Percentiles rank a stretch among this genome's conserved stretches.
These are phyloP conservation scores for Sprattus sprattus DNA, from an alignment of 2,113 vertebrate genomes.

Conservation along the genomic window DNA sequence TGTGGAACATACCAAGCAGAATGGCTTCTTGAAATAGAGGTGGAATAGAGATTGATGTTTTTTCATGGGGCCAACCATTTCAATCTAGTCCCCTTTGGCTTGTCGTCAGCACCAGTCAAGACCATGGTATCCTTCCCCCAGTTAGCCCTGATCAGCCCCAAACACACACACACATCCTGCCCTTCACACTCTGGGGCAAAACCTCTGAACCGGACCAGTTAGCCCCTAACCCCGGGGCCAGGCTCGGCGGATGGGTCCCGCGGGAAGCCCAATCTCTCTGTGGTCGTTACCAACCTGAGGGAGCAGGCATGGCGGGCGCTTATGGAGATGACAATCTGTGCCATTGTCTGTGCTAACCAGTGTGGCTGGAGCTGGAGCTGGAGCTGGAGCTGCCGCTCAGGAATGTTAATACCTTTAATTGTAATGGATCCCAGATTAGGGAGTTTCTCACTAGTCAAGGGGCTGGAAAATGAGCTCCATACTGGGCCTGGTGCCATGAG, in stretches of 20 bases:
- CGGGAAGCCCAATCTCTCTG: constrained; percentile 10
- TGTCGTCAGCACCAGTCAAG: background rate
- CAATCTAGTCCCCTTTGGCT: background rate
- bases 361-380: constrained; percentile 19
- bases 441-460: constrained; percentile 11
- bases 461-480: constrained; percentile 12
- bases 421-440: constrained; percentile 21
- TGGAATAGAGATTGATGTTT: background rate
- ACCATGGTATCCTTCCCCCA: background rate
- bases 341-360: constrained; percentile 37
- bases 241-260: constrained; percentile 2
- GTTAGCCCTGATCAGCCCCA: background rate
- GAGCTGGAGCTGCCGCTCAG: constrained; percentile 15
- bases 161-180: background rate
- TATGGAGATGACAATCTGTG: constrained; percentile 28
- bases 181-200: background rate
- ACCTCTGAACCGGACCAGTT: background rate
- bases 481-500: background rate
- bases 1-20: no score
- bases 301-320: background rate
- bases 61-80: background rate
- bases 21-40: no score
- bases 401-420: constrained; percentile 40
- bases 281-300: constrained; percentile 8
- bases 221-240: constrained; percentile 28